These are phyloP conservation scores for Netelia fuscicornis DNA, from an alignment of 2,888 invertebrate genomes.

Conservation along the genomic window DNA sequence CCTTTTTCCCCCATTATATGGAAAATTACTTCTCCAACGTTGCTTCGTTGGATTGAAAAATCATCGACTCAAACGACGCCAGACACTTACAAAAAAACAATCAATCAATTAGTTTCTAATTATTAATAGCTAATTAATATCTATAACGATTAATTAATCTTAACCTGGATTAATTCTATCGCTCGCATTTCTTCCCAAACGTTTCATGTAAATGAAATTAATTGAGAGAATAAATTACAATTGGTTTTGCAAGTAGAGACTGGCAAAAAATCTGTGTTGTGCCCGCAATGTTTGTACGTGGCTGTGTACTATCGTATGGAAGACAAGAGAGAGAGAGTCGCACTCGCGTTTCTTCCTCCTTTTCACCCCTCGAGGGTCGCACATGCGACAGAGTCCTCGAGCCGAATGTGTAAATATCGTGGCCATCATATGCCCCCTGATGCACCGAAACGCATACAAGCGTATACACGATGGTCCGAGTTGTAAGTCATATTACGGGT, in stretches of 20 bases:
- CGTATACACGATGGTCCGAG: slow-evolving; percentile 69
- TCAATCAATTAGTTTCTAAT: too few species aligned
- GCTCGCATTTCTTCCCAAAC: neutral
- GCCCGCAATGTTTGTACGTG: slow-evolving; percentile 65
- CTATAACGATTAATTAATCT: too few species aligned
- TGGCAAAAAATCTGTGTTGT: slow-evolving; percentile 63
- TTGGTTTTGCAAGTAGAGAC: slow-evolving; percentile 34
- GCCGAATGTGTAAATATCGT: slow-evolving; percentile 19
- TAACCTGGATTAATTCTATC: too few species aligned
- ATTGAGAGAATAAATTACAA: slow-evolving; percentile 20
- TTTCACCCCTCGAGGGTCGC: slow-evolving; percentile 64
- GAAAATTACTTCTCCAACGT: slow-evolving; percentile 20
- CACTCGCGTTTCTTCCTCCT: slow-evolving; percentile 60
- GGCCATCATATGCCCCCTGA: slow-evolving; percentile 12
- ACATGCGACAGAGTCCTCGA: slow-evolving; percentile 59
- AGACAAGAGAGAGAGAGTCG: neutral
- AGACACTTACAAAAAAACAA: neutral
- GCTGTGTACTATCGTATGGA: slow-evolving; percentile 24
- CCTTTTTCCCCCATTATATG: slow-evolving; percentile 53
- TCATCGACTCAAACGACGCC: neutral
- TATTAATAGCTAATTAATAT: too few species aligned
- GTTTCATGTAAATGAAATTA: neutral
- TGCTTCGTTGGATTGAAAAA: neutral
- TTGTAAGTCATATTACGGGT: slow-evolving; percentile 80
- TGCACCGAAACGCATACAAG: slow-evolving; percentile 57